Evolutionary conservation across 2,797 vertebrate species (phyloP).

Genomic region (Microctenopoma steveboyesi): DNA sequence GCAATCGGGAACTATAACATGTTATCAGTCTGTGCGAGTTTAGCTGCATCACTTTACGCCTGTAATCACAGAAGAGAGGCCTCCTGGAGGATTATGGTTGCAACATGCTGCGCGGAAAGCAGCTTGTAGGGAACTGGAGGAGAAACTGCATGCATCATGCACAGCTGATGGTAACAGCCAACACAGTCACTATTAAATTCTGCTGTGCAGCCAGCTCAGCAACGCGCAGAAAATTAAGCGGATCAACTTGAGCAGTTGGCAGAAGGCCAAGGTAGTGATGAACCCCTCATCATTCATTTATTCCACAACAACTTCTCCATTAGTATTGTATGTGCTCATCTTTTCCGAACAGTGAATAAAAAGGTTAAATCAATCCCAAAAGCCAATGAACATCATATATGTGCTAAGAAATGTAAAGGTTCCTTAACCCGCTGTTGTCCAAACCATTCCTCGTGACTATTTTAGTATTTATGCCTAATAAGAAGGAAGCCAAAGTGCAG

Average conservation of each 20-base stretch:
- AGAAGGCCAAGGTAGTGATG: neutral
- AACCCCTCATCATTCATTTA: conserved; percentile 34
- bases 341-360: conserved; percentile 8
- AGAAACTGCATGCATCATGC: conserved; percentile 22
- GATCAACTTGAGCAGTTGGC: conserved; percentile 17
- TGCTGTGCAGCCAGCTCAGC: conserved; percentile 20
- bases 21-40: neutral
- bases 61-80: conserved; percentile 11
- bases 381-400: neutral
- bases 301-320: conserved; percentile 4
- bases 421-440: neutral
- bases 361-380: conserved; percentile 28
- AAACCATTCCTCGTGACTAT: neutral
- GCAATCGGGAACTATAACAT: neutral
- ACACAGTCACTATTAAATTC: conserved; percentile 19
- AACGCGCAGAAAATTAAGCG: conserved; percentile 33
- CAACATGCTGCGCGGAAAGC: conserved; percentile 36
- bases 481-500: conserved; percentile 6
- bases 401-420: neutral
- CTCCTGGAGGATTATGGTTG: conserved; percentile 35
- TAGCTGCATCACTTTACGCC: conserved; percentile 16
- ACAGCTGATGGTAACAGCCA: conserved; percentile 43
- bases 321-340: conserved; percentile 15
- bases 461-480: conserved; percentile 2
- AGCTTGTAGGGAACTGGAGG: conserved; percentile 19